Percentiles rank a stretch among this genome's conserved stretches.
phyloP scores from a whole-genome alignment of 2,113 vertebrate genomes.

The Anthoscopus minutus region DNA sequence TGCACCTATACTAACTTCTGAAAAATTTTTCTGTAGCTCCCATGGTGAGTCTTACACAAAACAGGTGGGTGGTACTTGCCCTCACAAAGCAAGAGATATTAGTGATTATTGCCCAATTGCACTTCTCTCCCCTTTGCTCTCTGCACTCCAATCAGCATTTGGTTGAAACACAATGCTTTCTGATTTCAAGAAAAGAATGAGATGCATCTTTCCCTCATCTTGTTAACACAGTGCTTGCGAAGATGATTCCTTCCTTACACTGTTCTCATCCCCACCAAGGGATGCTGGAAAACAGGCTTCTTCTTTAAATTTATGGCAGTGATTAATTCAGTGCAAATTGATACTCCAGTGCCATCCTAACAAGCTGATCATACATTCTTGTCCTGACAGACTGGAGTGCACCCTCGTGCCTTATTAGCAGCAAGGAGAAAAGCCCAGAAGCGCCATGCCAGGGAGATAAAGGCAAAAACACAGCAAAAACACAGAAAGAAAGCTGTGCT shows the following conservation, averaged over 20 bases:
- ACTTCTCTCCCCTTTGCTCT: not conserved
- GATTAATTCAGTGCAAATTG: not conserved
- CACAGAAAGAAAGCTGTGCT: constrained; percentile 61
- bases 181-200: not conserved
- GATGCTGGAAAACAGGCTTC: not conserved
- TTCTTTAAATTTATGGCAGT: not conserved
- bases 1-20: not conserved
- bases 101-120: not conserved
- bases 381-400: constrained; percentile 80
- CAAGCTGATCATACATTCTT: not conserved
- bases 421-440: constrained; percentile 69
- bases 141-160: not conserved
- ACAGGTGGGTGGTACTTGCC: constrained; percentile 14
- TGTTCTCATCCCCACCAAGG: not conserved
- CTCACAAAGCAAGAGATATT: not conserved
- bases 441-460: constrained; percentile 70
- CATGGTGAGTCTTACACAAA: not conserved
- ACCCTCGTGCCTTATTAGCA: constrained; percentile 76
- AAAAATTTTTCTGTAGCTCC: constrained; percentile 35
- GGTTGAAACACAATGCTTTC: not conserved
- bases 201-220: not conserved
- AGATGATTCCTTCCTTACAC: constrained; percentile 11
- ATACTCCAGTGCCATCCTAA: not conserved
- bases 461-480: constrained; percentile 35
- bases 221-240: not conserved